Evolutionary conservation across 2,113 vertebrate species (phyloP).

Genomic region (Dolichotis patagonum): DNA sequence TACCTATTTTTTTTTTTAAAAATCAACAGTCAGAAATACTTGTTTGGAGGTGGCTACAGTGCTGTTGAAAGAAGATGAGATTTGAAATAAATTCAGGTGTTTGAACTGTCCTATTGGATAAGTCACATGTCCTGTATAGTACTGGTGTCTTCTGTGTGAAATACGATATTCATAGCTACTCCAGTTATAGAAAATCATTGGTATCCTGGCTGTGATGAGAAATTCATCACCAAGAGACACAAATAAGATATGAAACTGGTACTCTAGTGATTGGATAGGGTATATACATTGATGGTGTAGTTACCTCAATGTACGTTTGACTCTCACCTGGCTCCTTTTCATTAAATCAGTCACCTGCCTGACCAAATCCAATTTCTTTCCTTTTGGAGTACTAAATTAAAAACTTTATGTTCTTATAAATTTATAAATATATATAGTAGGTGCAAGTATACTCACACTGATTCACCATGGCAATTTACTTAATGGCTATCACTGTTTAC

Average conservation of each 20-base stretch:
- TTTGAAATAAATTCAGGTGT: not conserved
- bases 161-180: not conserved
- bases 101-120: fast-evolving
- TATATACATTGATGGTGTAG: not conserved
- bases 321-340: not conserved
- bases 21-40: not conserved
- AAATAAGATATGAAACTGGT: fast-evolving
- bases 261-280: fast-evolving
- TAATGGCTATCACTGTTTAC: not conserved
- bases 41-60: no score
- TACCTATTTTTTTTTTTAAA: not conserved
- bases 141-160: not conserved
- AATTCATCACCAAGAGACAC: fast-evolving
- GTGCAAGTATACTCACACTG: no score
- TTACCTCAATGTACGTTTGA: not conserved
- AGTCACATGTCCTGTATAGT: fast-evolving
- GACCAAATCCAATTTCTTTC: not conserved
- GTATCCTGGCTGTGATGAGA: not conserved
- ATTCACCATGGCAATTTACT: not conserved
- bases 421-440: not conserved
- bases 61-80: not conserved
- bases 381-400: not conserved
- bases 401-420: not conserved
- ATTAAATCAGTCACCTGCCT: not conserved
- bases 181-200: fast-evolving